Evolutionary conservation across 2,797 vertebrate species (phyloP), one percentile per base, ranked within the genome.

Genomic region (Epinephelus coioides): DNA sequence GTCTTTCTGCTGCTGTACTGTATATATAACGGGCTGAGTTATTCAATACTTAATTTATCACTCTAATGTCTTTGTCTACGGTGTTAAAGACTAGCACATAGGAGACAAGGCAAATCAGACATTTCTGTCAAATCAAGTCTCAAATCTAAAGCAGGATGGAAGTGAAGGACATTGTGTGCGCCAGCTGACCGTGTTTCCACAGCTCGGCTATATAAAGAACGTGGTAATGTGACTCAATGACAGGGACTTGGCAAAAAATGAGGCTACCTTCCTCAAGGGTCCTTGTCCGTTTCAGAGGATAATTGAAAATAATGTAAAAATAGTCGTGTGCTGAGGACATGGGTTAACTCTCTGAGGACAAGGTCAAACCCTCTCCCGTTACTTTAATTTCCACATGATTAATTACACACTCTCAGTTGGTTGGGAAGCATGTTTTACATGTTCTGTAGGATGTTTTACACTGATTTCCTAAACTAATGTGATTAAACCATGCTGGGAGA

Each of bases 221-320:
- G 57, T 72, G 81, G 84, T 91, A 91, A 91, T 91, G 83, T 91
- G 86, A 82, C 82, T 92, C 82, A 72, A 85, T 94, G 91, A 92
- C 89, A 88, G 87, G 80, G 74, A 84, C 86, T 90, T 92, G 92
- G 94, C 90, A 91, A 89, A 88, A 93, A 94, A 93, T 88, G 63
- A 91, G 89, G 89, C 90, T 92, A 89, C 86, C 86, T 85, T 93
- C 87, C 94, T 93, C 93, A 80, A 79, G 94, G 93, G 90, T 83
- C 87, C 78, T 79, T 79, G 88, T 85, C 91, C 87, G 43, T 90
- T 94, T 93, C 89, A 88, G 84, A 86, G 69, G 90, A 95, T 96
- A 95, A 96, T 96, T 96, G 93, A 95, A 95, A 95, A 93, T 92
- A 94, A 94, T 93, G 89, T 94, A 95, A 95, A 95, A 96, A 95